phyloP scores from a whole-genome alignment of 2,888 invertebrate genomes.

The Prosapia bicincta region DNA sequence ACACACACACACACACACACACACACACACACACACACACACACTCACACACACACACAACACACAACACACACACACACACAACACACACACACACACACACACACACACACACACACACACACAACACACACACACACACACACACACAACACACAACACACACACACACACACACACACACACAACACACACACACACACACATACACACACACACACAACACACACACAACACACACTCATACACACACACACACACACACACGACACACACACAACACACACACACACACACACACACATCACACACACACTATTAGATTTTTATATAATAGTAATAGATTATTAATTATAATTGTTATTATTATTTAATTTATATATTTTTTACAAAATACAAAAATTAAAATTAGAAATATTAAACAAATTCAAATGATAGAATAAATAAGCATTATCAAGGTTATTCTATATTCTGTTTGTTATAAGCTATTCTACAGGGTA shows the following conservation, averaged over 20 bases:
- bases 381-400: too few relatives aligned
- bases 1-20: too few relatives aligned
- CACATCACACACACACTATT: background rate
- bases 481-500: too few relatives aligned
- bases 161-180: background rate
- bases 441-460: too few relatives aligned
- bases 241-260: background rate
- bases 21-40: too few relatives aligned
- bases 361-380: too few relatives aligned
- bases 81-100: slow-evolving; percentile 1
- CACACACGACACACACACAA: background rate
- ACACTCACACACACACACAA: too few relatives aligned
- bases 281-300: background rate
- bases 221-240: slow-evolving; percentile 1
- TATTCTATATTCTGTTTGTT: too few relatives aligned
- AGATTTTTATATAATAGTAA: too few relatives aligned
- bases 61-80: background rate
- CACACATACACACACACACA: background rate
- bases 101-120: background rate
- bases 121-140: slow-evolving; percentile 3
- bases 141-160: slow-evolving; percentile 3
- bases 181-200: slow-evolving; percentile 1
- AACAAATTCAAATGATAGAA: too few relatives aligned
- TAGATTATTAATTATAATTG: too few relatives aligned
- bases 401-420: too few relatives aligned